phyloP scores from a whole-genome alignment of 2,113 vertebrate genomes.

The Corapipo altera region DNA sequence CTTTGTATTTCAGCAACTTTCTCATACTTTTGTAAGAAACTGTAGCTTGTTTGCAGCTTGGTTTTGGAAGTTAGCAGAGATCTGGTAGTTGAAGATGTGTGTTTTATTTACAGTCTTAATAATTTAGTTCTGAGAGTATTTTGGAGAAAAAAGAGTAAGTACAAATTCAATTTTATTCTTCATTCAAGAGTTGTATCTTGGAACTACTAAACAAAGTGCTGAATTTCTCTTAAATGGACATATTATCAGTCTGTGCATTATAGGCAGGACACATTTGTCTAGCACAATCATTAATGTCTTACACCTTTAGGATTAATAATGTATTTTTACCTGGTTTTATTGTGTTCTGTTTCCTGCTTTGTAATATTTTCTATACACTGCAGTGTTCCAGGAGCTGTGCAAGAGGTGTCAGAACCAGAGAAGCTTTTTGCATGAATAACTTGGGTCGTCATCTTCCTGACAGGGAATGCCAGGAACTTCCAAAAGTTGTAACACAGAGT shows the following conservation, averaged over 20 bases:
- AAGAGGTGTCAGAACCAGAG: constrained; percentile 81
- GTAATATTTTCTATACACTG: background rate
- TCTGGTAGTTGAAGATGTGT: background rate
- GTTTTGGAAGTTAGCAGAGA: background rate
- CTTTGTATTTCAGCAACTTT: background rate
- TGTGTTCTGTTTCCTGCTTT: background rate
- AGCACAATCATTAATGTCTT: background rate
- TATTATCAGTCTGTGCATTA: background rate
- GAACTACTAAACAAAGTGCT: background rate
- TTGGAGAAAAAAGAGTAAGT: background rate
- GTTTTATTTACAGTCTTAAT: background rate
- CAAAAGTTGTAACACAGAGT: constrained; percentile 72
- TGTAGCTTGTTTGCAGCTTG: background rate
- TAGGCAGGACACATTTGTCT: background rate
- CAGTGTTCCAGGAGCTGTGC: constrained; percentile 94
- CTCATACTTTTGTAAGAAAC: background rate
- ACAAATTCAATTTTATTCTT: background rate
- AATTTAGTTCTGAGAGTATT: background rate
- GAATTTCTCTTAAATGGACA: background rate
- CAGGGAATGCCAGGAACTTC: constrained; percentile 81
- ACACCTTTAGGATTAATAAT: background rate
- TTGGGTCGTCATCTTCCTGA: constrained; percentile 84
- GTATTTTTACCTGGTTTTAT: background rate
- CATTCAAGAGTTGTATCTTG: background rate
- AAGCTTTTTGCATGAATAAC: constrained; percentile 89